phyloP scores from a whole-genome alignment of 1,140 invertebrate species.

The Lepidurus arcticus region DNA sequence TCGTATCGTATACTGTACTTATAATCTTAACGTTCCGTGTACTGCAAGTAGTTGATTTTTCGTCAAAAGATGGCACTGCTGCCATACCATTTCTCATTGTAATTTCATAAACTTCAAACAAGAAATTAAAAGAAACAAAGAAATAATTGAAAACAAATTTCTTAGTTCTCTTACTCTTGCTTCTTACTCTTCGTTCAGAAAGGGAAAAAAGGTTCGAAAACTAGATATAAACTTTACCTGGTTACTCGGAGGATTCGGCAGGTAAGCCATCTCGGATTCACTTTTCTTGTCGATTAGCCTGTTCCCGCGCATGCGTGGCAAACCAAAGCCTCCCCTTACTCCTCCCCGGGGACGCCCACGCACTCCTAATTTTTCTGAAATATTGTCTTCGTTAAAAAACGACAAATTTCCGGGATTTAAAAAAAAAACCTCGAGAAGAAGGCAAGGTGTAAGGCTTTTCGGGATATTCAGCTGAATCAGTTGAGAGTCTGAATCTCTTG shows the following conservation, averaged over 20 bases:
- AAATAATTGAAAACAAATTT: too few species aligned
- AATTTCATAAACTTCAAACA: too few species aligned
- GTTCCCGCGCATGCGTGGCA: not conserved
- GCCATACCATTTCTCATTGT: too few species aligned
- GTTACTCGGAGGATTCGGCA: not conserved
- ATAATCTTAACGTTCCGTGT: too few species aligned
- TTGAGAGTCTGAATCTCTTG: not conserved
- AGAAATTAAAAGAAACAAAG: too few species aligned
- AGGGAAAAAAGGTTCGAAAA: too few species aligned
- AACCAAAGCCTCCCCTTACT: not conserved
- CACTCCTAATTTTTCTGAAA: slow-evolving; percentile 3
- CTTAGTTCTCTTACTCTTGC: too few species aligned
- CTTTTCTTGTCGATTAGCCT: not conserved
- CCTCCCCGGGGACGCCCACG: not conserved
- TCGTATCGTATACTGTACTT: too few species aligned
- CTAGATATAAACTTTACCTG: not conserved
- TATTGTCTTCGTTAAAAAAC: not conserved
- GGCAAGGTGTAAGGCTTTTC: not conserved
- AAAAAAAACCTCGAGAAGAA: slow-evolving; percentile 4
- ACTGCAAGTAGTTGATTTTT: too few species aligned
- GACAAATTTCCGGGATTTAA: not conserved
- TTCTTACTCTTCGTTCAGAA: too few species aligned
- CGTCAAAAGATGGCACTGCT: too few species aligned
- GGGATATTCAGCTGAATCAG: not conserved
- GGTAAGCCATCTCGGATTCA: not conserved